Base-by-base conservation (phyloP, 2,888 invertebrate species). In the Drosophila infuscata region DNA sequence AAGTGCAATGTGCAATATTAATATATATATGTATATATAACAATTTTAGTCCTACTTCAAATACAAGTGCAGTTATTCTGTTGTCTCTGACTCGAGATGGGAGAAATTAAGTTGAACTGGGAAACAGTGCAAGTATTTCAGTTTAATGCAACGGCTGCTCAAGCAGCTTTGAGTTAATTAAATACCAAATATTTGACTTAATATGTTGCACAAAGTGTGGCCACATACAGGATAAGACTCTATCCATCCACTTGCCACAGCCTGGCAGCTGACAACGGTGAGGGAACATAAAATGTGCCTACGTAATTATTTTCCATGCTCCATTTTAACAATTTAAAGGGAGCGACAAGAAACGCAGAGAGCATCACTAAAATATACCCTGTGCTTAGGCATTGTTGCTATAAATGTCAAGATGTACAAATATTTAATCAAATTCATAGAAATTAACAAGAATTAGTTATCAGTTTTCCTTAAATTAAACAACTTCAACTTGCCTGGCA, bases 221-320 rank as follows among this genome's bases (percentile, higher is more conserved):
- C 53, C 49, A 43, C 65, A 51, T 54, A 61, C 63, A 49, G 69
- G 61, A 61, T 51, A 51, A 62, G 41, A 52, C 29, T 15, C 48
- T 11, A 3, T 17, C 60, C 58, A 54, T 30, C 33, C 46, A 46
- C 25, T 17, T 58, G 5, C 30, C 33, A 33, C 43, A 29, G 41
- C 35, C 54, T n/a, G 54, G 11, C 60, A 35, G 56, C 67, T 61
- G 56, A 12, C 17, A 33, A 69, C 60, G 66, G 20, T 56, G 32
- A 56, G 56, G 60, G 62, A 62, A 63, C 80, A 62, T 75, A 65
- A 76, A 61, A 62, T 77, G 69, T 56, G 70, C 72, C 72, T 75
- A 83, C 83, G 88, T 88, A 88, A 84, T 84, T 84, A 88, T 84
- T 83, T 84, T 83, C 70, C 81, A 78, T 88, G 81, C 86, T 80